These are phyloP conservation scores for Cyrtorhinus lividipennis DNA, from an alignment of 1,140 invertebrate genomes.

Conservation along the genomic window DNA sequence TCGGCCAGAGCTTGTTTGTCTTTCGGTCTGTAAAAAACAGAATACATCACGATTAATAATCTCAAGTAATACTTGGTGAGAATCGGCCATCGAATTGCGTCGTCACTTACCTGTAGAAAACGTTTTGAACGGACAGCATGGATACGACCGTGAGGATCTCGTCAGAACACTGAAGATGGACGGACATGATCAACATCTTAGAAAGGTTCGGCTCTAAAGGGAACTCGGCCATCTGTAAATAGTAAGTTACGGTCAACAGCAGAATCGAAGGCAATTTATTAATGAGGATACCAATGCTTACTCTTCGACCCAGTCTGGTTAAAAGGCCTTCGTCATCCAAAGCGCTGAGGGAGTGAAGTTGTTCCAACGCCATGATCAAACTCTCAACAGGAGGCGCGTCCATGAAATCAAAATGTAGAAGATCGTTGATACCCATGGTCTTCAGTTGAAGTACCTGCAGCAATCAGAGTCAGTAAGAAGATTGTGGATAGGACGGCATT, in stretches of 20 bases:
- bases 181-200: conserved; percentile 99
- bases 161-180: conserved; percentile 94
- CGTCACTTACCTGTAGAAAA: conserved; percentile 88
- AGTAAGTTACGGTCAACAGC: not conserved
- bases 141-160: conserved; percentile 97
- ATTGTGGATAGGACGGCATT: no score
- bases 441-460: conserved; percentile 64
- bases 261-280: conserved; percentile 7
- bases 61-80: not conserved
- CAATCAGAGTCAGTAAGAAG: no score
- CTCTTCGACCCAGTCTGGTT: conserved; percentile 78
- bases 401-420: conserved; percentile 99
- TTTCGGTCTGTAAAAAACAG: conserved; percentile 49
- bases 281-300: conserved; percentile 30
- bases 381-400: conserved; percentile 96
- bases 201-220: conserved; percentile 96
- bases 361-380: conserved; percentile 92
- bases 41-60: not conserved
- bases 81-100: no score
- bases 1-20: conserved; percentile 97
- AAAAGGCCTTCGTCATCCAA: conserved; percentile 93
- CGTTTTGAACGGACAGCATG: conserved; percentile 98
- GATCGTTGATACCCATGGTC: conserved; percentile 99
- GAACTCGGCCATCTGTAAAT: conserved; percentile 90
- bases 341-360: conserved; percentile 91